phyloP scores from a whole-genome alignment of 92 coral and sea anemone species.

The Phenganax stokvisi region DNA sequence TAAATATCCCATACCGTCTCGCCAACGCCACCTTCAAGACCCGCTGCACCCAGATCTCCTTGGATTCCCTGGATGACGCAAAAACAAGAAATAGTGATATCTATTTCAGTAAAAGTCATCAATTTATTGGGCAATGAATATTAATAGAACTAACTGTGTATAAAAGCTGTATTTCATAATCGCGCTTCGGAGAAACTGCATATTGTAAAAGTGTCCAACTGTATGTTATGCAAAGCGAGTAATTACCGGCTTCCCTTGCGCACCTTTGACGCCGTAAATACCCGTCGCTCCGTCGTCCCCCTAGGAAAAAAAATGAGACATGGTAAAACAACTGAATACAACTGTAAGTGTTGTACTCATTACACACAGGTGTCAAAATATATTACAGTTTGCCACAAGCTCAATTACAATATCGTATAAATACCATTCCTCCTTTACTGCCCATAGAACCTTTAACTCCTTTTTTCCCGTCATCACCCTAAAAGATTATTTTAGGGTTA shows the following conservation, averaged over 20 bases:
- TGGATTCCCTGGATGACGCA: constrained; percentile 33
- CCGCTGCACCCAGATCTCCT: constrained; percentile 33
- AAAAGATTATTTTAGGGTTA: background rate
- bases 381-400: background rate
- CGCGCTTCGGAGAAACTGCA: too few relatives aligned
- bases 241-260: constrained; percentile 49
- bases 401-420: background rate
- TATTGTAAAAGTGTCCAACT: background rate
- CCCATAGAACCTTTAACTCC: constrained; percentile 50
- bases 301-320: constrained; percentile 18
- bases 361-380: background rate
- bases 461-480: constrained; percentile 36
- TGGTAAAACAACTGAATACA: background rate
- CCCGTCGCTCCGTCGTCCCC: constrained; percentile 46
- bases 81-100: too few relatives aligned
- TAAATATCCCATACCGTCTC: constrained; percentile 12
- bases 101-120: too few relatives aligned
- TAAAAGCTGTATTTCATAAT: too few relatives aligned
- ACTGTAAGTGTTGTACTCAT: background rate
- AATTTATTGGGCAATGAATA: too few relatives aligned
- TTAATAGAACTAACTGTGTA: too few relatives aligned
- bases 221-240: background rate
- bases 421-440: constrained; percentile 46
- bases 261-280: constrained; percentile 38
- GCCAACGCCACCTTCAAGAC: constrained; percentile 19